phyloP scores from a whole-genome alignment of 2,888 invertebrate species.

The Volucella inanis region DNA sequence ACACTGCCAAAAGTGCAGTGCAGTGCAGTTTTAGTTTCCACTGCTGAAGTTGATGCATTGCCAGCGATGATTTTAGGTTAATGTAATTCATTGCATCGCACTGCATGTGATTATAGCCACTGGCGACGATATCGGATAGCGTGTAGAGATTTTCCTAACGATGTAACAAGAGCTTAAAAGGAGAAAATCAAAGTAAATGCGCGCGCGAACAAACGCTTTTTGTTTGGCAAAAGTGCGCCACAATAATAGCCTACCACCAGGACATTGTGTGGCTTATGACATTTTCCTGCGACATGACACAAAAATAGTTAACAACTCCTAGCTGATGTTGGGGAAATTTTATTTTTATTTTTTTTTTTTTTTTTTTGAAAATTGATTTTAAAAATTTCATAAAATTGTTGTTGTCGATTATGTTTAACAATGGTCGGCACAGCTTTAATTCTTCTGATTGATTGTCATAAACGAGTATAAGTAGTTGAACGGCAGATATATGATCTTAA shows the following conservation, averaged over 20 bases:
- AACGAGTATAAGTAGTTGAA: too few species aligned
- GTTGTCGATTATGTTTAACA: too few species aligned
- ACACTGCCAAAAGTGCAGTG: conserved; percentile 43
- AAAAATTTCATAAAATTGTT: too few species aligned
- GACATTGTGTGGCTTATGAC: conserved; percentile 5
- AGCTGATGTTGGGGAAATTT: too few species aligned
- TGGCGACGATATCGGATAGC: conserved; percentile 68
- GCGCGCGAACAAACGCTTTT: neutral
- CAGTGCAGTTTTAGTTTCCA: conserved; percentile 26
- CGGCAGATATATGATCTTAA: too few species aligned
- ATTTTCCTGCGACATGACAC: neutral
- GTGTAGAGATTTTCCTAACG: conserved; percentile 63
- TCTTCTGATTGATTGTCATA: too few species aligned
- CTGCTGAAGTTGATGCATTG: conserved; percentile 63
- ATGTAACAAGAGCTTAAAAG: conserved; percentile 38
- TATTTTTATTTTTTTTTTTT: too few species aligned
- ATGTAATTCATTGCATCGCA: conserved; percentile 72
- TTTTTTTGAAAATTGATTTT: too few species aligned
- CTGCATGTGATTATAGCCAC: conserved; percentile 69
- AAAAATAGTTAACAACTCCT: neutral
- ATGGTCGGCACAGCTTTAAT: too few species aligned
- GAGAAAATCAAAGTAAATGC: conserved; percentile 28
- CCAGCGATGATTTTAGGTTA: conserved; percentile 72
- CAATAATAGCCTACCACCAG: neutral
- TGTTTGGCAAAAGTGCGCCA: neutral